Percentiles rank a stretch among this genome's conserved stretches.
These are phyloP conservation scores for Ancistrus triradiatus DNA, from an alignment of 2,113 vertebrate genomes.

Conservation along the genomic window DNA sequence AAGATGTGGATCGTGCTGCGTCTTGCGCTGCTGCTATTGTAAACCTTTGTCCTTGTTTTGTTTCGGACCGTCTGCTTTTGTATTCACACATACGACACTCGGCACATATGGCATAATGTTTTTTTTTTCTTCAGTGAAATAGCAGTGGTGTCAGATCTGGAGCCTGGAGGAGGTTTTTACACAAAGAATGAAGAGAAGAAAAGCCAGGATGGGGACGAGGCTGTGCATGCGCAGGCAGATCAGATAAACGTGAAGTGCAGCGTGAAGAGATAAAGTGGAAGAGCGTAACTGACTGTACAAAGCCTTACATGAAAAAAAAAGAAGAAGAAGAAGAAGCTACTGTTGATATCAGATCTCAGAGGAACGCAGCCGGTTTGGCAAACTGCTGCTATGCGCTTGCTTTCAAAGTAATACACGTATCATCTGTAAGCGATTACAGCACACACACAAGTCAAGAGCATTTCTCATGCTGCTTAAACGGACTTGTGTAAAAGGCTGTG, in stretches of 20 bases:
- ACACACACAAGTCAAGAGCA: background rate
- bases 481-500: too few species aligned
- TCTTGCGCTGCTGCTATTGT: constrained; percentile 31
- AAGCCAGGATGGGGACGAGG: constrained; percentile 23
- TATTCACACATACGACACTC: background rate
- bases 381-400: background rate
- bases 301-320: constrained; percentile 3
- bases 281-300: constrained; percentile 16
- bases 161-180: constrained; percentile 6
- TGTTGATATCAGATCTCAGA: constrained; percentile 22
- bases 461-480: background rate
- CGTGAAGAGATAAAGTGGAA: constrained; percentile 16
- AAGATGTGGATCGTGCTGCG: constrained; percentile 12
- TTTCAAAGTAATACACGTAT: background rate
- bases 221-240: constrained; percentile 16
- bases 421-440: background rate
- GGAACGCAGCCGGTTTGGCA: constrained; percentile 14
- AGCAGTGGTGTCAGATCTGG: background rate
- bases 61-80: constrained; percentile 27
- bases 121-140: background rate
- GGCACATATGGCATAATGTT: background rate
- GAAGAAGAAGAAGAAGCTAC: background rate
- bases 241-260: constrained; percentile 16
- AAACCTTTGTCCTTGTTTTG: constrained; percentile 16
- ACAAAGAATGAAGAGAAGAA: constrained; percentile 3